Evolutionary conservation across 2,113 vertebrate species (phyloP).

Genomic region (Rhea pennata): DNA sequence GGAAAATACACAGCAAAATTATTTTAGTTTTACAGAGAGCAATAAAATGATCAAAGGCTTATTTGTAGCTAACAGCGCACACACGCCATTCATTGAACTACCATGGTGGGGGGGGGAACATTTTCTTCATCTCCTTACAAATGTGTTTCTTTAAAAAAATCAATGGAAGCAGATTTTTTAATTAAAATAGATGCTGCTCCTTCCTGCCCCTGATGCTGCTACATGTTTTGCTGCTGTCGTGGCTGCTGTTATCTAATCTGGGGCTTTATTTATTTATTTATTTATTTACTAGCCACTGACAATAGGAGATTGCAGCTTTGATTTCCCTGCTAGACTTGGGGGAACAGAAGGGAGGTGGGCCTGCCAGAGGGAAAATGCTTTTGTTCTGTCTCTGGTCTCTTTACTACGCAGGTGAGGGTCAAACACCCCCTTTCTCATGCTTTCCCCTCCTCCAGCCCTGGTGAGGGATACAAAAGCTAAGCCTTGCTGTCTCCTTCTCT

Average conservation of each 20-base stretch:
- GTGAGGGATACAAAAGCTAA: background rate
- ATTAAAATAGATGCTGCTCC: slow-evolving; percentile 64
- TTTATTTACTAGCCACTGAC: slow-evolving; percentile 47
- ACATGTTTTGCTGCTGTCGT: slow-evolving; percentile 49
- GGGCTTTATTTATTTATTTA: slow-evolving; percentile 53
- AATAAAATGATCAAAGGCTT: slow-evolving; percentile 68
- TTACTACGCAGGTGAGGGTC: background rate
- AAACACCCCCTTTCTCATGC: background rate
- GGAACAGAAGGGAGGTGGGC: background rate
- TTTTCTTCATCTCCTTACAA: slow-evolving; percentile 52
- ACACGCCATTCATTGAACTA: slow-evolving; percentile 23
- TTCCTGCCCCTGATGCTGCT: slow-evolving; percentile 30
- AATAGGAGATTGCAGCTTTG: background rate
- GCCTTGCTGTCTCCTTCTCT: slow-evolving; percentile 40
- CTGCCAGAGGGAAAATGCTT: background rate
- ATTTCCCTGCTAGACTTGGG: background rate
- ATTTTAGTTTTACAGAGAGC: slow-evolving; percentile 34
- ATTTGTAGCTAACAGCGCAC: slow-evolving; percentile 32
- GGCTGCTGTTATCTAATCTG: slow-evolving; percentile 49
- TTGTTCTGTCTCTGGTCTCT: background rate
- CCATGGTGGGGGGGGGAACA: background rate
- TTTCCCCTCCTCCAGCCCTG: background rate
- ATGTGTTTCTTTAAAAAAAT: slow-evolving; percentile 56
- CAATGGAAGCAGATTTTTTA: slow-evolving; percentile 65
- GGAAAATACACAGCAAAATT: background rate